Conservation (phyloP, 2,888 invertebrate species). For the Acanthosepion pharaonis region DNA sequence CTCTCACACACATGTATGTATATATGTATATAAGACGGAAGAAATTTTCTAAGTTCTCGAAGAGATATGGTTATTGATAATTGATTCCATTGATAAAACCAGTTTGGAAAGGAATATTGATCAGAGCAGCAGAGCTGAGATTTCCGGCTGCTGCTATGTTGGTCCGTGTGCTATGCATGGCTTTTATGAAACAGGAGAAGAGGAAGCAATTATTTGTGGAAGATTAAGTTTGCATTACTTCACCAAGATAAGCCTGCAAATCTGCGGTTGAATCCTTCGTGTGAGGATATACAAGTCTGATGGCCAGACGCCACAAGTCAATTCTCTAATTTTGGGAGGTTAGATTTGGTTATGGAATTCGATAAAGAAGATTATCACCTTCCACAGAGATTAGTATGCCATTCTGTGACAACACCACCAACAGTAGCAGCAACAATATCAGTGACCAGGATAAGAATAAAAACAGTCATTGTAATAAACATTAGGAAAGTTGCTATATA, state of each 20-base stretch:
- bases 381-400: neutral
- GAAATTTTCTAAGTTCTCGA: neutral
- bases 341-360: neutral
- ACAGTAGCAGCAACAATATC: neutral
- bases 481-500: neutral
- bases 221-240: conserved; percentile 23
- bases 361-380: conserved; percentile 33
- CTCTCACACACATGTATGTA: neutral
- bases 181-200: conserved; percentile 6
- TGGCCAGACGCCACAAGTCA: conserved; percentile 33
- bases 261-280: neutral
- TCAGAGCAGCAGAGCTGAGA: neutral
- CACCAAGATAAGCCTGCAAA: conserved; percentile 22
- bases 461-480: neutral
- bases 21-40: neutral
- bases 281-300: conserved; percentile 33
- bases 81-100: neutral
- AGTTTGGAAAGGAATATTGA: neutral
- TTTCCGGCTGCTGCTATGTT: conserved; percentile 8
- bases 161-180: neutral
- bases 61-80: conserved; percentile 23
- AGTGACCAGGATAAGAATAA: neutral
- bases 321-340: conserved; percentile 13
- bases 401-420: neutral
- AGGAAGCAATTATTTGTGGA: conserved; percentile 13